These are phyloP conservation scores for Lacerta viridis DNA, from an alignment of 2,797 vertebrate genomes.

Conservation along the genomic window DNA sequence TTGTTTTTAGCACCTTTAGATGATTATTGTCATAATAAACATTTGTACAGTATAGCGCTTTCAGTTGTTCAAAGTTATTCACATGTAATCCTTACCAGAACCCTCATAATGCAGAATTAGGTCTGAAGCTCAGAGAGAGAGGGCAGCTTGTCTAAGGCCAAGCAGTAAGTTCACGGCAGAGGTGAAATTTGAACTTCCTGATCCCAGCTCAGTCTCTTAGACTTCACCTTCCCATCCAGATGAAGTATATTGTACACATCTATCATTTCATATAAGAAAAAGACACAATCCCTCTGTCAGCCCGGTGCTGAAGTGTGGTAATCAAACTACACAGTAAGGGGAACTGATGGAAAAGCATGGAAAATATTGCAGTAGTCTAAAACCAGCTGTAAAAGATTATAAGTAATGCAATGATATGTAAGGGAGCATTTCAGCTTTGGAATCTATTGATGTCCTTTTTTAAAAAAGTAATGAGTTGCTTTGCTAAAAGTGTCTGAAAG, in stretches of 20 bases:
- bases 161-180: neutral
- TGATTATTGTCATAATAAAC: neutral
- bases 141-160: neutral
- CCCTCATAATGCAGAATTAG: neutral
- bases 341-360: conserved; percentile 9
- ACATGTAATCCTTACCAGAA: neutral
- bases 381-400: no score
- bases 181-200: neutral
- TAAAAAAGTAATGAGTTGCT: conserved; percentile 6
- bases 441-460: conserved; percentile 6
- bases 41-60: neutral
- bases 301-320: neutral
- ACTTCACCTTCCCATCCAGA: neutral
- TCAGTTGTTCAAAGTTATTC: neutral
- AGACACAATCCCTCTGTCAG: neutral
- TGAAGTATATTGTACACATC: neutral
- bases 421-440: conserved; percentile 5
- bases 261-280: neutral
- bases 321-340: neutral
- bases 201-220: conserved; percentile 1
- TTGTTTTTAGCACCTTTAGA: neutral
- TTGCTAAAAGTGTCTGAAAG: conserved; percentile 23
- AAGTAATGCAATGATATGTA: neutral
- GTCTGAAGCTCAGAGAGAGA: neutral
- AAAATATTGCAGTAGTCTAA: neutral